Conservation (phyloP, 2,888 invertebrate species). For the Drosophila nigritarsus region DNA sequence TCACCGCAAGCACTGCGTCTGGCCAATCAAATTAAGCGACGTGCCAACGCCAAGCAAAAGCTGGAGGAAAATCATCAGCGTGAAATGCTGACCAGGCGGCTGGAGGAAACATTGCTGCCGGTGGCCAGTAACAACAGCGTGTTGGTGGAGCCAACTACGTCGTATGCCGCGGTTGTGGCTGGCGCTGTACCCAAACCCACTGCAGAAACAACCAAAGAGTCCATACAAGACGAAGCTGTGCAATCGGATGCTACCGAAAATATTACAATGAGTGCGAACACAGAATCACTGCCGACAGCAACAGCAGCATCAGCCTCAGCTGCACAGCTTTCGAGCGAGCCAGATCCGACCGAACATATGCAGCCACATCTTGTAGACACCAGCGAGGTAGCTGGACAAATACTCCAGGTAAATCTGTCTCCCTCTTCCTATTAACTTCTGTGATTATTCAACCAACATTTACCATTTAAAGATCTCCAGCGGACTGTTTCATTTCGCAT, state of each 20-base stretch:
- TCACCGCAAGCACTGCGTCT: constrained; percentile 90
- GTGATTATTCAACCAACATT: not conserved
- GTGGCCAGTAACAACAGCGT: constrained; percentile 23
- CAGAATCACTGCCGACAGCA: constrained; percentile 12
- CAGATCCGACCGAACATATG: constrained; percentile 86
- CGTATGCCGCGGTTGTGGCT: constrained; percentile 60
- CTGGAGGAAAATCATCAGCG: constrained; percentile 85
- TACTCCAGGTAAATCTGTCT: constrained; percentile 87
- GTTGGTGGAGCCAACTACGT: constrained; percentile 66
- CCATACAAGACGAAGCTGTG: constrained; percentile 44
- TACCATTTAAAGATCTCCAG: constrained; percentile 86
- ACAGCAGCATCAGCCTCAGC: not conserved
- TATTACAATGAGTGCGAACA: constrained; percentile 16
- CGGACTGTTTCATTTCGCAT: constrained; percentile 93
- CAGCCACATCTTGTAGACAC: constrained; percentile 88
- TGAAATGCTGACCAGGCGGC: constrained; percentile 83
- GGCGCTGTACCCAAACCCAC: constrained; percentile 52
- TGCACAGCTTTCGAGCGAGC: constrained; percentile 45
- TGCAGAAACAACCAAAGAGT: constrained; percentile 58
- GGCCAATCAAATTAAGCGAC: constrained; percentile 88
- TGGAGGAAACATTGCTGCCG: constrained; percentile 78
- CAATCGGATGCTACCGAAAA: constrained; percentile 54
- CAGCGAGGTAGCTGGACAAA: constrained; percentile 87
- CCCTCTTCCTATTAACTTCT: not conserved
- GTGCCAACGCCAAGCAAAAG: constrained; percentile 86